These are phyloP conservation scores for Regulus satrapa DNA, from an alignment of 2,113 vertebrate genomes.

Conservation along the genomic window DNA sequence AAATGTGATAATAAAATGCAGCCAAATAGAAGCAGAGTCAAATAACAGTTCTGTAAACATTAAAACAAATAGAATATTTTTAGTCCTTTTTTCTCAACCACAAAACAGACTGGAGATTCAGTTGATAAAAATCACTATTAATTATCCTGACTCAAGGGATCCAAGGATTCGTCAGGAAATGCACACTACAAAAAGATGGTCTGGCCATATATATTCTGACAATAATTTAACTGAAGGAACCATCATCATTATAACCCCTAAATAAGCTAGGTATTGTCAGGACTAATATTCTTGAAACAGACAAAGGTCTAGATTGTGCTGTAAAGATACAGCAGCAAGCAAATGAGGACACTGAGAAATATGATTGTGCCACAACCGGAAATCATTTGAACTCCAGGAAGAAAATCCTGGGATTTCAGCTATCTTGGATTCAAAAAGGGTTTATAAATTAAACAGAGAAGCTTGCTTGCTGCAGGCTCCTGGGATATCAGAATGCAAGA, in stretches of 20 bases:
- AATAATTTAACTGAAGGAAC: not conserved
- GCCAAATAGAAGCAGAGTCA: slow-evolving; percentile 19
- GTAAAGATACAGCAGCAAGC: not conserved
- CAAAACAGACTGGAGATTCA: not conserved
- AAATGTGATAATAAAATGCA: not conserved
- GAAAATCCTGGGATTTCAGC: slow-evolving; percentile 4
- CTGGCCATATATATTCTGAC: not conserved
- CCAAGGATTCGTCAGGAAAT: not conserved
- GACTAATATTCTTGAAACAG: not conserved
- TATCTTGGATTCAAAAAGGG: not conserved
- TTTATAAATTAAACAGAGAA: slow-evolving; percentile 31
- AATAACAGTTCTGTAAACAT: not conserved
- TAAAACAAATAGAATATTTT: slow-evolving; percentile 24
- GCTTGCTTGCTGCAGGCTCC: not conserved
- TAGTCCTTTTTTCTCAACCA: not conserved
- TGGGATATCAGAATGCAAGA: not conserved
- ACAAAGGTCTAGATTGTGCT: not conserved
- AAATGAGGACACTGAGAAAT: not conserved
- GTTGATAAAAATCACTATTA: slow-evolving; percentile 23
- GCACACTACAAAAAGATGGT: not conserved
- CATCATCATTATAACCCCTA: not conserved
- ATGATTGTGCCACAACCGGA: not conserved
- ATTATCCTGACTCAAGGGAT: not conserved
- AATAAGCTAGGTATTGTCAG: not conserved
- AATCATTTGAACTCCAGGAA: slow-evolving; percentile 4